phyloP scores from a whole-genome alignment of 1,140 invertebrate species.

The Macrosteles quadrilineatus region DNA sequence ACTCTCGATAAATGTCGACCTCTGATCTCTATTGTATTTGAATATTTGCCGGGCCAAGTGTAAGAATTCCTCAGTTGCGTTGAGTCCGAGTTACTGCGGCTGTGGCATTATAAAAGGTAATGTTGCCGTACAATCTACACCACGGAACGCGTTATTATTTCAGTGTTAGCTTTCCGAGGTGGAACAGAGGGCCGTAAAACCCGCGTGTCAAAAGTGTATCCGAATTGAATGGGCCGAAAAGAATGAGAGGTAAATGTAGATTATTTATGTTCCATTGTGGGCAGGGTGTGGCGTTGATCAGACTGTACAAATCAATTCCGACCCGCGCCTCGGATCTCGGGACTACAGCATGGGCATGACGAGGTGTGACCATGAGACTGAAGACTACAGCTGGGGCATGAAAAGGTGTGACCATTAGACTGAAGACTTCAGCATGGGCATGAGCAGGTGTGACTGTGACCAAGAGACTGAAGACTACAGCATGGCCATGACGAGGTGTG shows the following conservation, averaged over 20 bases:
- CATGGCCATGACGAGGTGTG: too few species aligned
- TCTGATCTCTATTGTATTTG: too few species aligned
- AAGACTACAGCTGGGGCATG: too few species aligned
- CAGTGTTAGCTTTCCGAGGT: background rate
- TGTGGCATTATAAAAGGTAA: constrained; percentile 15
- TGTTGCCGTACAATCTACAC: background rate
- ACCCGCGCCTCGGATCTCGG: background rate
- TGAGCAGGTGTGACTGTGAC: too few species aligned
- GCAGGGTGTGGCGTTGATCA: constrained; percentile 7
- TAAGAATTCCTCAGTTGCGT: too few species aligned
- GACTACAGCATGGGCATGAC: too few species aligned
- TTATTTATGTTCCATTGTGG: constrained; percentile 21
- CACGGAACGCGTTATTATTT: background rate
- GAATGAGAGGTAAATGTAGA: constrained; percentile 21
- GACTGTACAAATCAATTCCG: constrained; percentile 12
- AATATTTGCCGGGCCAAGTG: too few species aligned
- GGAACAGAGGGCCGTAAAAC: constrained; percentile 11
- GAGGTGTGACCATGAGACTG: too few species aligned
- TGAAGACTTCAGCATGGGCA: too few species aligned
- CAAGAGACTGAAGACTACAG: too few species aligned
- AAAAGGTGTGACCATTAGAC: too few species aligned
- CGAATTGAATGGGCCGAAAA: background rate
- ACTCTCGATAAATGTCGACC: too few species aligned
- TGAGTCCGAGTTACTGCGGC: background rate
- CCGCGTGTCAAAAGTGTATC: background rate